Conservation (phyloP, 2,888 invertebrate species). For the Pherbina coryleti region DNA sequence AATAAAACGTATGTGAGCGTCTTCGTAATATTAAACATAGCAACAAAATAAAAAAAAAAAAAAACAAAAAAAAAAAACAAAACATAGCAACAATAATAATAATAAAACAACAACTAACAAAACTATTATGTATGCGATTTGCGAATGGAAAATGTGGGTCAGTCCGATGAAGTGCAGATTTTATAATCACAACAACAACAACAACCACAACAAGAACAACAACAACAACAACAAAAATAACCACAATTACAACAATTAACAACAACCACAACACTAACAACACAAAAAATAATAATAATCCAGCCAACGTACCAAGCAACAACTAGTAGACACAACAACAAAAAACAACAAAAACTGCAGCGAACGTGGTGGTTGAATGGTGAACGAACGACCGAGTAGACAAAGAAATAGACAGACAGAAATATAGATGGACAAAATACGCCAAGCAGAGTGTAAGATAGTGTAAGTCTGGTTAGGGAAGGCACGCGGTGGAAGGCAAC, state of each 20-base stretch:
- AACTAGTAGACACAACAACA: slow-evolving; percentile 11
- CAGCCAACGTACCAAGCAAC: not conserved
- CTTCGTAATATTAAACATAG: slow-evolving; percentile 23
- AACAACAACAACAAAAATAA: not conserved
- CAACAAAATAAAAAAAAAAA: not conserved
- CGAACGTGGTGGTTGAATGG: not conserved
- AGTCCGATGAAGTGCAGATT: slow-evolving; percentile 63
- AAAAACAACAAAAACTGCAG: slow-evolving; percentile 4
- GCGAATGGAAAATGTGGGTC: slow-evolving; percentile 57
- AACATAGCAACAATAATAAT: not conserved
- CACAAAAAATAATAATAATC: not conserved
- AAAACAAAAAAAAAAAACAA: not conserved
- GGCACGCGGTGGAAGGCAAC: not conserved
- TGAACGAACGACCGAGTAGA: slow-evolving; percentile 6
- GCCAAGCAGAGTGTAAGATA: not conserved
- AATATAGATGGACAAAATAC: not conserved
- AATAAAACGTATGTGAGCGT: slow-evolving; percentile 14
- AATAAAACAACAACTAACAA: slow-evolving; percentile 21
- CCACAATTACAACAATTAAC: not conserved
- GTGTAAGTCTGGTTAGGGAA: not conserved
- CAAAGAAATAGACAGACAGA: not conserved
- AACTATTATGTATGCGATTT: slow-evolving; percentile 42
- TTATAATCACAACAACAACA: slow-evolving; percentile 50
- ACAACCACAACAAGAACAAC: slow-evolving; percentile 8
- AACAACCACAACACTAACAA: not conserved